Percentiles rank a stretch among this genome's conserved stretches.
Evolutionary conservation across 2,888 invertebrate species (phyloP).

Genomic region (Malthinus seriepunctatus): DNA sequence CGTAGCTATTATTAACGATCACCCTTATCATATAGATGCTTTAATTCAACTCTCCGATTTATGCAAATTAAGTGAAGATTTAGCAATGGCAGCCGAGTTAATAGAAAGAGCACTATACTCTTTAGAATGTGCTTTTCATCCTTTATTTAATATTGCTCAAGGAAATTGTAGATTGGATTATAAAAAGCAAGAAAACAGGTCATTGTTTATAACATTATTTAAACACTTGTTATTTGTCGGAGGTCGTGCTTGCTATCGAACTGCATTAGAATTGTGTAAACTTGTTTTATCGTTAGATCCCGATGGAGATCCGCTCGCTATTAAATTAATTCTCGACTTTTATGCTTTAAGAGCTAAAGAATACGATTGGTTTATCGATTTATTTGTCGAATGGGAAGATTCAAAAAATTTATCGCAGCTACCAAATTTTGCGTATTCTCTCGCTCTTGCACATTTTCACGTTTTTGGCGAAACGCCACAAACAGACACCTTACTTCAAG

Average conservation of each 20-base stretch:
- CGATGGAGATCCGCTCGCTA: conserved; percentile 75
- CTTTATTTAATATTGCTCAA: conserved; percentile 74
- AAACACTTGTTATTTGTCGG: conserved; percentile 79
- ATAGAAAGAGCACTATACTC: conserved; percentile 78
- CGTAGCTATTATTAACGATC: conserved; percentile 70
- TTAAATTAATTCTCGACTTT: conserved; percentile 77
- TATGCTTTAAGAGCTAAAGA: conserved; percentile 78
- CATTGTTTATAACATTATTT: conserved; percentile 79
- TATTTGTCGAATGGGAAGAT: conserved; percentile 60
- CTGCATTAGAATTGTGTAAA: conserved; percentile 87
- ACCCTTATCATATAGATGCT: conserved; percentile 81
- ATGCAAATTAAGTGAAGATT: conserved; percentile 77
- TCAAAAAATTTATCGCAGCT: conserved; percentile 74
- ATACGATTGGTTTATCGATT: conserved; percentile 66
- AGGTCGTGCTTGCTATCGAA: conserved; percentile 79
- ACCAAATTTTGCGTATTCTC: conserved; percentile 86
- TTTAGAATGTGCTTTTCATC: conserved; percentile 78
- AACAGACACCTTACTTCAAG: conserved; percentile 71
- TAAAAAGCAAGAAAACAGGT: conserved; percentile 79
- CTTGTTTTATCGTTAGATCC: conserved; percentile 78
- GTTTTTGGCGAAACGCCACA: conserved; percentile 53
- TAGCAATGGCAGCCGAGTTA: conserved; percentile 76
- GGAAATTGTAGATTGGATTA: conserved; percentile 79
- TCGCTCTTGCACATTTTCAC: conserved; percentile 74
- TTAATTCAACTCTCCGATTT: conserved; percentile 81